Evolutionary conservation across 2,113 vertebrate genomes (phyloP), one percentile per base, ranked within the genome.

Genomic region (Aegotheles bennettii): DNA sequence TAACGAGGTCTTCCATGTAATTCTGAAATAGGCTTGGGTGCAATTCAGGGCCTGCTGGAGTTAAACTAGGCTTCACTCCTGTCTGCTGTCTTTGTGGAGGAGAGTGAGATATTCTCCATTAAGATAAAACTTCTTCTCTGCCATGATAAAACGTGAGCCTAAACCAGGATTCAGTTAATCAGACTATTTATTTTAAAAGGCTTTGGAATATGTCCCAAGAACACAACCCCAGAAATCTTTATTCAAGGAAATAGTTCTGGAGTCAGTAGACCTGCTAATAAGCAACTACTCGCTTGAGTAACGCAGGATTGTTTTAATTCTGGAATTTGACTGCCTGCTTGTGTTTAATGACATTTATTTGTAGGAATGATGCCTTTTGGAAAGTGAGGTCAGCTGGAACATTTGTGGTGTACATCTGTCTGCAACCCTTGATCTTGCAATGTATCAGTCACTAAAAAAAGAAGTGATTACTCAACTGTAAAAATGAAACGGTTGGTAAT

Each of bases 361-460:
- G 60, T 59, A 40, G 86, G 80, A 95, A 89, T 51, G 91, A 81
- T 90, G 84, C 24, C 1, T 84, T 93, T 90, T 81, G 68, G 91
- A 84, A 59, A 77, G 80, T 81, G 86, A 96, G 83, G 84, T 95
- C 94, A 95, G 91, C 76, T 63, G 73, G 71, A 89, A 56, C 38
- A 64, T 51, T 93, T 81, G 83, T 74, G 88, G 60, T 89, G 64
- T 81, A 93, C 76, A 11, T 85, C 84, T 78, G 84, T 59, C 87
- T 94, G 65, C 65, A 91, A 38, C 90, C 64, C 90, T 93, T 78
- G 93, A 45, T 93, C 84, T 91, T 83, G 45, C 23, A 68, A 35
- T 70, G 76, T 24, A 54, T 84, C 77, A 85, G 78, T 60, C 81
- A 73, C 89, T 93, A 91, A 93, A 89, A 88, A 83, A 67, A 91